Evolutionary conservation across 2,113 vertebrate genomes (phyloP).

Genomic region (Dromiciops gliroides): DNA sequence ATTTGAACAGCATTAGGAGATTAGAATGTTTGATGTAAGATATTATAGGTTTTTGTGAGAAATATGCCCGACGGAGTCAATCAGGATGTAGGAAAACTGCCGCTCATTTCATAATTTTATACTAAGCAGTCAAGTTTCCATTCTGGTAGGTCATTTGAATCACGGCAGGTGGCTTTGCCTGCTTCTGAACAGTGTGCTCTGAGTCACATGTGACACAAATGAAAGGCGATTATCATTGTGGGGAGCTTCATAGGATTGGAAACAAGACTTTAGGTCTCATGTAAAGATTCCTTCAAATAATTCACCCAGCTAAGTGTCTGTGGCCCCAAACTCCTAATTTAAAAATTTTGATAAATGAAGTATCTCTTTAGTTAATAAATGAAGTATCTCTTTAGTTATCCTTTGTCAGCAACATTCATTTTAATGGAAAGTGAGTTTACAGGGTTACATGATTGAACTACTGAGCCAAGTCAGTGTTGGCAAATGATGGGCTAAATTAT

Average conservation of each 20-base stretch:
- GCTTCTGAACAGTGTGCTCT: constrained; percentile 72
- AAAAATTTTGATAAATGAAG: constrained; percentile 94
- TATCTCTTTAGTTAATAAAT: constrained; percentile 94
- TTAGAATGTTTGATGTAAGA: constrained; percentile 53
- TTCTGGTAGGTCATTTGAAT: constrained; percentile 80
- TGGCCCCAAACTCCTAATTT: constrained; percentile 91
- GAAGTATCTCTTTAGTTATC: constrained; percentile 93
- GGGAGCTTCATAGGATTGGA: constrained; percentile 80
- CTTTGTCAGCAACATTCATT: constrained; percentile 95
- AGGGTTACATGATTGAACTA: constrained; percentile 94
- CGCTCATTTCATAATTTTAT: constrained; percentile 76
- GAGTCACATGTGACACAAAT: constrained; percentile 81
- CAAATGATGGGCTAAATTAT: constrained; percentile 95
- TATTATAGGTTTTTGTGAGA: constrained; percentile 60
- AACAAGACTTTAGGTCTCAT: constrained; percentile 85
- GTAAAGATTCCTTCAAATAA: constrained; percentile 86
- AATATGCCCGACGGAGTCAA: constrained; percentile 75
- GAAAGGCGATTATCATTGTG: constrained; percentile 83
- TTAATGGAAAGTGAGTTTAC: constrained; percentile 95
- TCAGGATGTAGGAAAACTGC: constrained; percentile 65
- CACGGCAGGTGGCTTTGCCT: constrained; percentile 82
- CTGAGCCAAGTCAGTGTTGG: constrained; percentile 92
- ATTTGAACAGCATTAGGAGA: constrained; percentile 52
- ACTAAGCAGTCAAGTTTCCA: constrained; percentile 72
- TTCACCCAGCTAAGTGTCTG: constrained; percentile 89